These are phyloP conservation scores for Atlantisia rogersi DNA, from an alignment of 2,113 vertebrate species.

Conservation along the genomic window DNA sequence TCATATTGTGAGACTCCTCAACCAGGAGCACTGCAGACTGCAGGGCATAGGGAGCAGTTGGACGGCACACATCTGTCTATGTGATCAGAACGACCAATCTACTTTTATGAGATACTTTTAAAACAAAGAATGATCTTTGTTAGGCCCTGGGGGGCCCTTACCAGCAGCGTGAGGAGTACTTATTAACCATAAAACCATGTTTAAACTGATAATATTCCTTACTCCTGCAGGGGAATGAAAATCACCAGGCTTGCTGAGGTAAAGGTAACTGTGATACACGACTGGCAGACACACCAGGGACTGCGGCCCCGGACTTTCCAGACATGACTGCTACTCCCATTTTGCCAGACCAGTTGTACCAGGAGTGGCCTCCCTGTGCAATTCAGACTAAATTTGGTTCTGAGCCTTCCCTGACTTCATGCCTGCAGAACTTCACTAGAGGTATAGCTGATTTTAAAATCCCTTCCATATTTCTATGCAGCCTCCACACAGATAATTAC, in stretches of 20 bases:
- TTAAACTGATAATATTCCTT: constrained; percentile 30
- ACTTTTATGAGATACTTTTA: constrained; percentile 44
- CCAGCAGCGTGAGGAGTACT: neutral
- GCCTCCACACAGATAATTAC: neutral
- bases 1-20: neutral
- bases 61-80: constrained; percentile 22
- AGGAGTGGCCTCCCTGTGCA: neutral
- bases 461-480: neutral
- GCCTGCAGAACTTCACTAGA: neutral
- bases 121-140: constrained; percentile 44
- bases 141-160: neutral
- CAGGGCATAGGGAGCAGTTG: neutral
- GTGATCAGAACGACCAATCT: constrained; percentile 8
- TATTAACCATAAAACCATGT: neutral
- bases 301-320: neutral
- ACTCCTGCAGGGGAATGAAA: neutral
- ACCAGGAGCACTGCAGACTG: neutral
- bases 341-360: neutral
- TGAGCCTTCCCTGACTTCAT: neutral
- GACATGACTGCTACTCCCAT: neutral
- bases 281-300: neutral
- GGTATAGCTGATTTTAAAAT: neutral
- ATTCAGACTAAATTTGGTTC: neutral
- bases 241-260: neutral
- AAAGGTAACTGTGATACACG: neutral